Evolutionary conservation across 2,113 vertebrate species (phyloP), one percentile per base, ranked within the genome.

Genomic region (Cairina moschata): DNA sequence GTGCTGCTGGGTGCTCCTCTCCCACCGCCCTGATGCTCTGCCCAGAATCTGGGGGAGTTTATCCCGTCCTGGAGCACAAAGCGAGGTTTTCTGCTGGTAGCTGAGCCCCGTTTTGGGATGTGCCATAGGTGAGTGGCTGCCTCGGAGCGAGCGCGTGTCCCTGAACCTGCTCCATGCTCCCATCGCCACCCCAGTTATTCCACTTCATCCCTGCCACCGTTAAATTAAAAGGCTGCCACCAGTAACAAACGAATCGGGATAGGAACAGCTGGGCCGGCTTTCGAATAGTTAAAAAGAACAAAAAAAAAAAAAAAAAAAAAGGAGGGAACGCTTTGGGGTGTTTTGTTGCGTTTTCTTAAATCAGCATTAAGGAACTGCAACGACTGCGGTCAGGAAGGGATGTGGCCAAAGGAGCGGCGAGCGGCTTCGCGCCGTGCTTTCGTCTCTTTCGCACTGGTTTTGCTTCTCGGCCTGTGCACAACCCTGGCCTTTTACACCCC

Each of bases 71-170:
- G 60, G 46, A 62, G 32, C 68, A 21, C 4, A 0, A 2, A 2
- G 0, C 0, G 2, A 23, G 20, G 16, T 66, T 60, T 72, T 59
- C 15, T 72, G 58, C 52, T 2, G 17, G 55, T 31, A 63, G 40
- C 31, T 1, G 67, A 80, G 36, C 46, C 7, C 60, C 17, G 25
- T 26, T 63, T 23, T 8, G 36, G 36, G 60, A 63, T 28, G 36
- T 40, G 2, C 23, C 0, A 1, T 11, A 36, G 52, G 3, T 2
- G 0, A 21, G 67, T 6, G 1, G 2, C 48, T 67, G 48, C 59
- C 32, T 17, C 0, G 1, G 25, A 8, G 36, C 4, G 16, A 12
- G 36, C 13, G 25, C 17, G 38, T 7, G 50, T 52, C 50, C 23
- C 50, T 52, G 60, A 18, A 10, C 60, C 26, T 25, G 17, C 25